These are phyloP conservation scores for Drosophila kohkoa DNA, from an alignment of 1,140 invertebrate genomes.

Conservation along the genomic window DNA sequence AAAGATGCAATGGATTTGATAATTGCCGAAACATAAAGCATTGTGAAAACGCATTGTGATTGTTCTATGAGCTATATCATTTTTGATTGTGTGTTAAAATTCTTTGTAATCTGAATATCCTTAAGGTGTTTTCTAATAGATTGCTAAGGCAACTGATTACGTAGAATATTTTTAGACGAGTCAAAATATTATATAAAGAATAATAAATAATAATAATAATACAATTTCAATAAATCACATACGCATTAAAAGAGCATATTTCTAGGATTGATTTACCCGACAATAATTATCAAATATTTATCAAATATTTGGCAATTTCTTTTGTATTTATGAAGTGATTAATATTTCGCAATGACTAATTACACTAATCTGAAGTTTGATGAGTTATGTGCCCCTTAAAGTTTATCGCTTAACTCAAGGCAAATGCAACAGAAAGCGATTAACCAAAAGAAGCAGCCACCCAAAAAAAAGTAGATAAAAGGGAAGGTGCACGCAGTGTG, in stretches of 20 bases:
- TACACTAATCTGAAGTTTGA: constrained; percentile 29
- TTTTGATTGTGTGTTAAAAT: constrained; percentile 17
- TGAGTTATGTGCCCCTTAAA: constrained; percentile 51
- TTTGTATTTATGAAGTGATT: constrained; percentile 6
- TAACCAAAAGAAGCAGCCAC: constrained; percentile 31
- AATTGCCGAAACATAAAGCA: constrained; percentile 57
- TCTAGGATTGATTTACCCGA: background rate
- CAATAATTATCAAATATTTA: background rate
- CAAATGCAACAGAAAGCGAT: constrained; percentile 61
- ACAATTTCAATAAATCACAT: background rate
- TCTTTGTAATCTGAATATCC: background rate
- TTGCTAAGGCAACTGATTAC: background rate
- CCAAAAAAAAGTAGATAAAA: background rate
- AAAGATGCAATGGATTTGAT: constrained; percentile 51
- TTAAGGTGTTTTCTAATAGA: background rate
- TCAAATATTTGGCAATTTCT: background rate
- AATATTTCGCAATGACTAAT: constrained; percentile 31
- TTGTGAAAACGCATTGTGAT: constrained; percentile 16
- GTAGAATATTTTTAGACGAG: no score
- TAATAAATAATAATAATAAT: no score
- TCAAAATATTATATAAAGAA: no score
- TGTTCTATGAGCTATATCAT: constrained; percentile 10
- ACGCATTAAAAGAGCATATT: no score
- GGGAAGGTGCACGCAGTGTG: constrained; percentile 19
- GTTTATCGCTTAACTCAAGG: constrained; percentile 61